Percentiles rank a stretch among this genome's conserved stretches.
phyloP scores from a whole-genome alignment of 1,140 invertebrate species.

The Drosophila fuyamai region DNA sequence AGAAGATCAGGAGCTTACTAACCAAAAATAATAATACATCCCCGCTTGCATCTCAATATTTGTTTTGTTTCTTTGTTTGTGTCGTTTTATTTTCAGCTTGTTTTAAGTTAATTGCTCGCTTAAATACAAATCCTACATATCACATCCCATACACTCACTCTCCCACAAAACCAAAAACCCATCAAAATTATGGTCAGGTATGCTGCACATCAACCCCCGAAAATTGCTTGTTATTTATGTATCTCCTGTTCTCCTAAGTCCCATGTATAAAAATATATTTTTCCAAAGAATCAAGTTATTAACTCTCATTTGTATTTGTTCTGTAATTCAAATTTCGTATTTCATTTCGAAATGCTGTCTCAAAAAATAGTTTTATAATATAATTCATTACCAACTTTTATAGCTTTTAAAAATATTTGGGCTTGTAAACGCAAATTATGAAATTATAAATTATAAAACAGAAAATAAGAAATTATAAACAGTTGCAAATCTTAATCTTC shows the following conservation, averaged over 20 bases:
- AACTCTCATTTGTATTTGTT: too few relatives aligned
- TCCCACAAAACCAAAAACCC: conserved; percentile 19
- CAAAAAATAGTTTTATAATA: too few relatives aligned
- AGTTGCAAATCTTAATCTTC: too few relatives aligned
- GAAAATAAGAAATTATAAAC: too few relatives aligned
- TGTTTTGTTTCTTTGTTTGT: conserved; percentile 58
- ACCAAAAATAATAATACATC: neutral
- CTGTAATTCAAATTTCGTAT: too few relatives aligned
- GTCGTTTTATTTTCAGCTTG: conserved; percentile 69
- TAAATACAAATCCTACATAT: conserved; percentile 31
- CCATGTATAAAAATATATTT: neutral
- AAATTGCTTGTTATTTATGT: conserved; percentile 5
- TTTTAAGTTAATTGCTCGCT: conserved; percentile 49
- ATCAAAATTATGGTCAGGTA: conserved; percentile 73
- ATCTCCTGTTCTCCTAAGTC: neutral
- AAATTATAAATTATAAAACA: too few relatives aligned
- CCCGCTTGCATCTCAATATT: conserved; percentile 27
- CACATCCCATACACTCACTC: conserved; percentile 20
- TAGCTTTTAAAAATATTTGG: too few relatives aligned
- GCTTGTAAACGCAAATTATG: too few relatives aligned
- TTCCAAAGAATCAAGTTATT: too few relatives aligned
- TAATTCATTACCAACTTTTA: too few relatives aligned
- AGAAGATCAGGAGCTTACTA: conserved; percentile 5
- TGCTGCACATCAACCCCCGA: conserved; percentile 24
- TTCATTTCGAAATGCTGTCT: too few relatives aligned